Evolutionary conservation across 2,113 vertebrate genomes (phyloP).

Genomic region (Polypterus senegalus): DNA sequence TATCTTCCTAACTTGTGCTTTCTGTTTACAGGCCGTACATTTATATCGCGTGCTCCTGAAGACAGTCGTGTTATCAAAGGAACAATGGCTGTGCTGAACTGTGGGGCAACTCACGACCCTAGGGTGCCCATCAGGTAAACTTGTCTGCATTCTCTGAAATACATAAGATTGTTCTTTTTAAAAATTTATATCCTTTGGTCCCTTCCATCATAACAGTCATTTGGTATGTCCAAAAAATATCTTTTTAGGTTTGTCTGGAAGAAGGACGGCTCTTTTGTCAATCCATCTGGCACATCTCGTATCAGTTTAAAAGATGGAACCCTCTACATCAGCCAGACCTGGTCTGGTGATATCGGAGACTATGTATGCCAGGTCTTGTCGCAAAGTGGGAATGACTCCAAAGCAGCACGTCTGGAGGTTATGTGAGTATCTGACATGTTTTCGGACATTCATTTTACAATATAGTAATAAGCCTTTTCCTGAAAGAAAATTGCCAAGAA

Average conservation of each 20-base stretch:
- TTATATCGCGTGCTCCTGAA: conserved; percentile 64
- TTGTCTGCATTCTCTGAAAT: no score
- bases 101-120: conserved; percentile 71
- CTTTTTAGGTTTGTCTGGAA: conserved; percentile 73
- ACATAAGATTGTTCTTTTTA: no score
- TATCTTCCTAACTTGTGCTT: not conserved
- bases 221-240: not conserved
- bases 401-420: conserved; percentile 74
- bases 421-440: conserved; percentile 62
- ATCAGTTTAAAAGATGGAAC: conserved; percentile 65
- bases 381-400: conserved; percentile 73
- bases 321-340: conserved; percentile 84
- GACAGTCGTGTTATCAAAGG: conserved; percentile 88
- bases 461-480: rapidly evolving
- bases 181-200: no score
- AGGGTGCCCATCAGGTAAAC: conserved; percentile 67
- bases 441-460: not conserved
- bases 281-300: conserved; percentile 59
- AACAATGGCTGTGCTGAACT: conserved; percentile 69
- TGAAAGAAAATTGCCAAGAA: no score
- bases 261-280: conserved; percentile 55
- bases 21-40: conserved; percentile 66
- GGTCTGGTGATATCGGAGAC: conserved; percentile 93
- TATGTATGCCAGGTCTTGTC: conserved; percentile 81
- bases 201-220: not conserved